phyloP scores from a whole-genome alignment of 2,888 invertebrate genomes.

The Ommatoiulus sabulosus region DNA sequence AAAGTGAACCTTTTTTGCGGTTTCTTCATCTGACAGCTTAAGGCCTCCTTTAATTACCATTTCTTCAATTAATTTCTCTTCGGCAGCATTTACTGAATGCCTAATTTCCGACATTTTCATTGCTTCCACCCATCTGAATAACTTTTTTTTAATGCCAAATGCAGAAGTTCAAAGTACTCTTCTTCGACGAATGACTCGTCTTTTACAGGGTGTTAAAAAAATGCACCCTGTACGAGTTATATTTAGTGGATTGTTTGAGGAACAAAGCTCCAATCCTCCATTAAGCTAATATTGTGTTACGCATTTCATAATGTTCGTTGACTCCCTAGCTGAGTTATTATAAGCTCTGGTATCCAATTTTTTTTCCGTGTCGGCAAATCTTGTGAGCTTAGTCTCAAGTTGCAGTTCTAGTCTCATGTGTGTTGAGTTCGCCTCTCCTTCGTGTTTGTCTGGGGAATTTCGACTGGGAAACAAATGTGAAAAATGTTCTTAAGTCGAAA shows the following conservation, averaged over 20 bases:
- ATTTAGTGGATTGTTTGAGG: conserved; percentile 4
- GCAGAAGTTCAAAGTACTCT: conserved; percentile 16
- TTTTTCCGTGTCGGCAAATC: not conserved
- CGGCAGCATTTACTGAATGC: not conserved
- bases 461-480: not conserved
- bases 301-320: conserved; percentile 1
- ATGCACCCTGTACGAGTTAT: not conserved
- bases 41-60: not conserved
- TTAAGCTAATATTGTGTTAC: not conserved
- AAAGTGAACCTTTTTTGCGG: not conserved
- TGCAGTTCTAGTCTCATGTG: not conserved
- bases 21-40: not conserved
- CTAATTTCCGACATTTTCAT: conserved; percentile 25
- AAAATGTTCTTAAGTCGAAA: not conserved
- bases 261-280: conserved; percentile 21
- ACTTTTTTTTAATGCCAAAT: not conserved
- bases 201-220: not conserved
- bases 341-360: not conserved
- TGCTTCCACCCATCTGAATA: not conserved
- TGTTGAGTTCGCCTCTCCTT: not conserved
- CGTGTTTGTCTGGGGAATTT: not conserved
- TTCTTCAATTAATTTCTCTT: not conserved
- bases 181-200: not conserved
- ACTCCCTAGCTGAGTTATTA: not conserved
- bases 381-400: conserved; percentile 5